Percentiles rank a stretch among this genome's conserved stretches.
phyloP scores from a whole-genome alignment of 2,888 invertebrate genomes.

The Patella pellucida region DNA sequence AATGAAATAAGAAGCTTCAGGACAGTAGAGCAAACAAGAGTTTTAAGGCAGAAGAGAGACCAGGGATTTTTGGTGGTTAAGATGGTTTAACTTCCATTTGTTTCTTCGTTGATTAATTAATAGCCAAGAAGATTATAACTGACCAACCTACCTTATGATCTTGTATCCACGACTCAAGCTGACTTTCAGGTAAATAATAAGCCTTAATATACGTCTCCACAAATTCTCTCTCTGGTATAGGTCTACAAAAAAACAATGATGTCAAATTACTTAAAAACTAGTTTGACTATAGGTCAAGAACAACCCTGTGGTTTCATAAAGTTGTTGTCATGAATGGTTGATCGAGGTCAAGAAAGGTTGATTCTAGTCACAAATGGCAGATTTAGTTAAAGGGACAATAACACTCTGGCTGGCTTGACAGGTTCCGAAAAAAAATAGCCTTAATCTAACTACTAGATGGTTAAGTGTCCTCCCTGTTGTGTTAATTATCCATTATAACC shows the following conservation, averaged over 20 bases:
- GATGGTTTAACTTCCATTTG: too few species aligned
- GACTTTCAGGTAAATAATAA: slow-evolving; percentile 90
- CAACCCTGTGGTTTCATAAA: not conserved
- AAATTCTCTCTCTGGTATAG: slow-evolving; percentile 88
- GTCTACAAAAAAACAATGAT: slow-evolving; percentile 70
- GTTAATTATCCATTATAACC: too few species aligned
- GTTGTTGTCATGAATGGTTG: not conserved
- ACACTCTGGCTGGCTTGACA: too few species aligned
- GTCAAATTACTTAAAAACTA: not conserved
- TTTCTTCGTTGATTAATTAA: too few species aligned
- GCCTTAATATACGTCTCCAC: slow-evolving; percentile 97
- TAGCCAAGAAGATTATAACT: not conserved
- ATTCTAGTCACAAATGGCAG: too few species aligned
- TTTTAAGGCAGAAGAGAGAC: too few species aligned
- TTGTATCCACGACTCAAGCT: slow-evolving; percentile 89
- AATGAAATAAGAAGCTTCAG: too few species aligned
- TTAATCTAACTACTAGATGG: too few species aligned
- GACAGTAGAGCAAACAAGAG: not conserved
- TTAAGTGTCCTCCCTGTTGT: too few species aligned
- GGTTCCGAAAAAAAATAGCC: too few species aligned
- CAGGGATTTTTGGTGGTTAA: too few species aligned
- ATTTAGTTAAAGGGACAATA: too few species aligned
- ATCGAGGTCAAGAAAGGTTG: not conserved
- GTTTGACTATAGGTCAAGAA: not conserved
- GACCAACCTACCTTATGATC: slow-evolving; percentile 79